Conservation (phyloP, 2,888 invertebrate species). For the Drosophila rellima region DNA sequence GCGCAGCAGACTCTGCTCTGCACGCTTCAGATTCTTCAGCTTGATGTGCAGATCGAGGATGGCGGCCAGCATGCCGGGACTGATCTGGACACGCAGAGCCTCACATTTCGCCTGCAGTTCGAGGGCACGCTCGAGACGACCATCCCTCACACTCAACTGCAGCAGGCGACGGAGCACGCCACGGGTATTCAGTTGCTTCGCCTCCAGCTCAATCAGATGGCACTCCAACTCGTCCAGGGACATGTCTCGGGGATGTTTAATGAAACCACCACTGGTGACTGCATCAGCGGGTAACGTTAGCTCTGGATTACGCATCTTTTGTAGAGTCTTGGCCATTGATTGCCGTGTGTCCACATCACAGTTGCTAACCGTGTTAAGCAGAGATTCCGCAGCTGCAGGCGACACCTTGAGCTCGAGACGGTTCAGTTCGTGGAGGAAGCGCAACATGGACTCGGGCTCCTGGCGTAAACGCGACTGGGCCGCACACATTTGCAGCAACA, state of each 20-base stretch:
- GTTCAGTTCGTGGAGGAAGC: conserved; percentile 86
- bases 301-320: conserved; percentile 86
- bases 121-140: conserved; percentile 87
- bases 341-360: conserved; percentile 33
- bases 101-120: conserved; percentile 87
- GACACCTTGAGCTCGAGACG: conserved; percentile 85
- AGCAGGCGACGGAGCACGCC: conserved; percentile 89
- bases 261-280: conserved; percentile 77
- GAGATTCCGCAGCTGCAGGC: conserved; percentile 86
- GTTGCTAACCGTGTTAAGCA: conserved; percentile 64
- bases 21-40: conserved; percentile 87
- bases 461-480: conserved; percentile 85
- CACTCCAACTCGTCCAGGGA: conserved; percentile 88
- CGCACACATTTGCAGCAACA: conserved; percentile 86
- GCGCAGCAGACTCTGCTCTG: conserved; percentile 87
- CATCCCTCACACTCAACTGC: conserved; percentile 87
- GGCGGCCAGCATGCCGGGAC: conserved; percentile 89
- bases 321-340: conserved; percentile 69
- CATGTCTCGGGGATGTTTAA: conserved; percentile 89
- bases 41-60: conserved; percentile 88
- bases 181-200: conserved; percentile 89
- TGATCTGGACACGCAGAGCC: conserved; percentile 87
- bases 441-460: conserved; percentile 85
- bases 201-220: conserved; percentile 89
- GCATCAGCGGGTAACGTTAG: conserved; percentile 69